Conservation (phyloP, 2,113 vertebrate species). For the Leptodactylus fuscus region DNA sequence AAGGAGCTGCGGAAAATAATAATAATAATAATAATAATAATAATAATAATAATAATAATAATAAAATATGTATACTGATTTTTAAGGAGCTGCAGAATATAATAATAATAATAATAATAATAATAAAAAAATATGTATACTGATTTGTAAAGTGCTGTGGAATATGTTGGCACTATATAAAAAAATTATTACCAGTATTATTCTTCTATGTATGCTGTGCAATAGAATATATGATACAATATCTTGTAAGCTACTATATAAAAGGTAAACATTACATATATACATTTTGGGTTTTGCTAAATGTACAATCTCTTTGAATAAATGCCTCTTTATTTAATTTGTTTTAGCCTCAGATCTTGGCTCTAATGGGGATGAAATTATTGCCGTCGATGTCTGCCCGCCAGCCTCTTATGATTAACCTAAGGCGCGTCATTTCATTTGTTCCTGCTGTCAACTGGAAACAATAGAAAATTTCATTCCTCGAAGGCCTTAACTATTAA, state of each 20-base stretch:
- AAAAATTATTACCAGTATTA: no score
- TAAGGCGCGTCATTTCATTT: not conserved
- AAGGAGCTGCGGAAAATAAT: no score
- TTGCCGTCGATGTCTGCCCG: not conserved
- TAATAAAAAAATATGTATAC: no score
- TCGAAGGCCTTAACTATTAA: constrained; percentile 46
- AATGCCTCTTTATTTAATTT: not conserved
- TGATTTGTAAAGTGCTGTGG: no score
- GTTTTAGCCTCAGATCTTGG: not conserved
- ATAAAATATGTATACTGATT: no score
- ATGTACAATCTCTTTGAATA: not conserved
- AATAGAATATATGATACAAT: not conserved
- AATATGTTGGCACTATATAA: no score
- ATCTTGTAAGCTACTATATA: no score
- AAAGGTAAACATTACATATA: not conserved
- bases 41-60: no score
- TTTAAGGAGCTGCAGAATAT: no score
- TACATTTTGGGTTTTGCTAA: not conserved
- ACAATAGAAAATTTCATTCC: constrained; percentile 10
- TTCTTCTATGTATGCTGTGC: no score
- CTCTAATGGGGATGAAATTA: not conserved
- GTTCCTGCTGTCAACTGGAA: not conserved
- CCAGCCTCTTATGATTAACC: not conserved
- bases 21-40: no score
- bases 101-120: no score